These are phyloP conservation scores for Tryphoninae sp. DNA, from an alignment of 2,888 invertebrate genomes.

Conservation along the genomic window DNA sequence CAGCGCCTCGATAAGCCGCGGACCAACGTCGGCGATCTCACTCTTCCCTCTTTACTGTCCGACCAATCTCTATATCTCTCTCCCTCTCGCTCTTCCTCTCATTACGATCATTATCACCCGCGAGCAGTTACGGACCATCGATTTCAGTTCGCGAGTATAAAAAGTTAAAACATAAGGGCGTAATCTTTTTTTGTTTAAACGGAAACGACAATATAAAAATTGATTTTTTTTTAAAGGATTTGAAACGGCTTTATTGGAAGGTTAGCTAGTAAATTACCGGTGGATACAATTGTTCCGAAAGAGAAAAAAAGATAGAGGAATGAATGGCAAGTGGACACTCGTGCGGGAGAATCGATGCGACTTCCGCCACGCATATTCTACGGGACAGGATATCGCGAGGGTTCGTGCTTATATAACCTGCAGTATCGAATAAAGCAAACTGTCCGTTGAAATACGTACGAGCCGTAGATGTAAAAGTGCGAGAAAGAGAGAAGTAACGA, in stretches of 20 bases:
- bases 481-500: constrained; percentile 23
- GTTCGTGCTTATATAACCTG: constrained; percentile 10
- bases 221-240: neutral
- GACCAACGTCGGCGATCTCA: constrained; percentile 41
- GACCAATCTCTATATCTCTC: constrained; percentile 12
- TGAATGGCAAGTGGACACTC: neutral
- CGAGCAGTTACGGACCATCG: constrained; percentile 31
- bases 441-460: constrained; percentile 20
- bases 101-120: constrained; percentile 59
- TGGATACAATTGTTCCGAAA: neutral
- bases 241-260: neutral
- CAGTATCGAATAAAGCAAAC: constrained; percentile 24
- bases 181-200: neutral
- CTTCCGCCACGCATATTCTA: constrained; percentile 34
- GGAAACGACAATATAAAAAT: no score
- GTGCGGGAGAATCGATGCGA: neutral
- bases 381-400: constrained; percentile 17
- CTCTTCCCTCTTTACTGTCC: constrained; percentile 12
- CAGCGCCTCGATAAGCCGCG: constrained; percentile 54
- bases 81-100: constrained; percentile 43
- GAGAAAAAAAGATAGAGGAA: neutral
- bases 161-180: constrained; percentile 10
- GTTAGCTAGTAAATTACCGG: neutral
- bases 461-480: constrained; percentile 7
- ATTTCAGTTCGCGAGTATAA: constrained; percentile 32